These are phyloP conservation scores for Cheilosia vulpina DNA, from an alignment of 2,888 invertebrate species.

Conservation along the genomic window DNA sequence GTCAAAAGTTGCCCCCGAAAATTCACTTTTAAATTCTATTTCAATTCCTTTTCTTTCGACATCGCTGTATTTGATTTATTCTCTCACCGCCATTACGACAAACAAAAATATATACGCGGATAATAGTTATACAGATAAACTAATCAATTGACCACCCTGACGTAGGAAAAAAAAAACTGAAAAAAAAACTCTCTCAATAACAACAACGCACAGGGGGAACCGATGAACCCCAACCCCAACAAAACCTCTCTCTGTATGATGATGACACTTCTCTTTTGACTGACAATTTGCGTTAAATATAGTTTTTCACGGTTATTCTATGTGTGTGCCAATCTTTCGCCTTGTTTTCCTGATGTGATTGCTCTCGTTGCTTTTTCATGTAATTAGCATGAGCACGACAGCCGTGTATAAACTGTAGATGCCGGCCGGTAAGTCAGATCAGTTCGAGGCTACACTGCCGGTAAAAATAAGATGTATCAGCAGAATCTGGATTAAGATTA, in stretches of 20 bases:
- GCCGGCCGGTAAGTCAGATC: constrained; percentile 6
- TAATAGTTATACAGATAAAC: constrained; percentile 12
- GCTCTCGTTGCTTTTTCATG: constrained; percentile 11
- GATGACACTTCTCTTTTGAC: neutral
- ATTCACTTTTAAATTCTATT: constrained; percentile 10
- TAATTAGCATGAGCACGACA: constrained; percentile 26
- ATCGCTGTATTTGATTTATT: neutral
- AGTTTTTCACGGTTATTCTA: constrained; percentile 1
- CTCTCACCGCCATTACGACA: constrained; percentile 1
- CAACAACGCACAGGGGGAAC: neutral
- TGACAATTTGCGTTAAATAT: constrained; percentile 13
- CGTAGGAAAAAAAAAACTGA: neutral
- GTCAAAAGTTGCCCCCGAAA: constrained; percentile 35
- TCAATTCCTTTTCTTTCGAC: neutral
- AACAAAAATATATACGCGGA: neutral
- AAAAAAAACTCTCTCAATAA: neutral
- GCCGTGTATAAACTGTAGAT: constrained; percentile 5
- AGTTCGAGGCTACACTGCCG: constrained; percentile 38
- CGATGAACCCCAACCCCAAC: neutral
- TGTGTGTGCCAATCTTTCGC: neutral
- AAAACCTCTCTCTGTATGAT: neutral
- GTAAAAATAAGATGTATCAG: constrained; percentile 24
- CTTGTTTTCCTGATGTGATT: neutral
- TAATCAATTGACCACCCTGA: constrained; percentile 24
- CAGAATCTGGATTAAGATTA: constrained; percentile 11